Percentiles rank a stretch among this genome's conserved stretches.
Evolutionary conservation across 2,113 vertebrate genomes (phyloP).

Genomic region (Rhinopithecus roxellana): DNA sequence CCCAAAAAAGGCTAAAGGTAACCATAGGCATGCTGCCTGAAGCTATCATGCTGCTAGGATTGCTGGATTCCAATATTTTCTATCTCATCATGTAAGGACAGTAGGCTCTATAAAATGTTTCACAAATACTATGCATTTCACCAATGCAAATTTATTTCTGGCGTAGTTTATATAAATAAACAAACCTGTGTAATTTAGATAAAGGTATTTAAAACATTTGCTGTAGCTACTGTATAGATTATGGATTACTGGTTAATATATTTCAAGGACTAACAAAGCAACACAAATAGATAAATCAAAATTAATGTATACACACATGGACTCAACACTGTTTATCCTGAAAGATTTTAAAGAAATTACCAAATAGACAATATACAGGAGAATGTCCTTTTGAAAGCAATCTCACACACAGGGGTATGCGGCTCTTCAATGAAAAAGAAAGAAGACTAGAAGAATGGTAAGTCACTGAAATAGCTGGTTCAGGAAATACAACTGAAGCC

Average conservation of each 20-base stretch:
- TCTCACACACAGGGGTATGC: background rate
- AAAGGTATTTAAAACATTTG: background rate
- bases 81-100: background rate
- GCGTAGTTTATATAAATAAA: background rate
- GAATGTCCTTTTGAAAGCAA: background rate
- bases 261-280: background rate
- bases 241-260: background rate
- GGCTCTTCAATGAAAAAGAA: background rate
- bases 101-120: background rate
- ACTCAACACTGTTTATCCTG: background rate
- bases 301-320: background rate
- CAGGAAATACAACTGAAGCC: background rate
- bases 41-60: background rate
- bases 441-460: background rate
- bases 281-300: background rate
- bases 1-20: background rate
- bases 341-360: background rate
- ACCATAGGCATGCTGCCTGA: too few relatives aligned
- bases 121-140: background rate
- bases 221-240: background rate
- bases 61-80: background rate
- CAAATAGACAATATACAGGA: background rate
- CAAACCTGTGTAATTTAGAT: background rate
- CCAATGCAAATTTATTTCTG: background rate
- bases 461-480: background rate